Evolutionary conservation across 2,888 invertebrate species (phyloP).

Genomic region (Diploptera punctata): DNA sequence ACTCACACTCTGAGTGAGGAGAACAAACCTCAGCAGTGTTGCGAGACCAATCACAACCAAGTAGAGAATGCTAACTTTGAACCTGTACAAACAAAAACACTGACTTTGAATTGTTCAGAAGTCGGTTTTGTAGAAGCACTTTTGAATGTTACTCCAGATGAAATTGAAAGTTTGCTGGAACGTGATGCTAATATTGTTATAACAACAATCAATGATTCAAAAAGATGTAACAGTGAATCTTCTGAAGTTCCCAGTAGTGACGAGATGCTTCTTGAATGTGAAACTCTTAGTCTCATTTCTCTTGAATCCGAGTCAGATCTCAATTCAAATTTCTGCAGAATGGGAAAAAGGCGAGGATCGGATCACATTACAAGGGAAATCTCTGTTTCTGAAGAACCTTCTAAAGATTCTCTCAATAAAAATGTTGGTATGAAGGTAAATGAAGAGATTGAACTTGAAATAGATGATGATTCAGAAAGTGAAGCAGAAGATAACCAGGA

Average conservation of each 20-base stretch:
- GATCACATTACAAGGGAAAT: constrained; percentile 55
- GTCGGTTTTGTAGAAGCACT: constrained; percentile 23
- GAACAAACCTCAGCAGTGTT: neutral
- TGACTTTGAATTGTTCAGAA: neutral
- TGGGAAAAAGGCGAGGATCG: constrained; percentile 29
- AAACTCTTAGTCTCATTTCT: constrained; percentile 72
- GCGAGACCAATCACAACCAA: neutral
- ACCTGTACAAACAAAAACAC: neutral
- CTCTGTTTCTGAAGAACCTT: constrained; percentile 10
- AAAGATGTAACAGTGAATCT: constrained; percentile 48
- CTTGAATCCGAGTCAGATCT: constrained; percentile 74
- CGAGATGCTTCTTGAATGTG: constrained; percentile 62
- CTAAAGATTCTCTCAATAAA: neutral
- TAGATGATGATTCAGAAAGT: neutral
- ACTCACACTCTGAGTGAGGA: constrained; percentile 69
- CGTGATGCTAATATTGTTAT: constrained; percentile 65
- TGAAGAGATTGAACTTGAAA: neutral
- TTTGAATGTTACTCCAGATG: constrained; percentile 49
- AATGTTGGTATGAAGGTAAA: neutral
- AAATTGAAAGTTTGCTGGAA: constrained; percentile 58
- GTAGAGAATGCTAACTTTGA: neutral
- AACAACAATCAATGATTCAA: constrained; percentile 59
- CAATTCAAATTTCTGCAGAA: constrained; percentile 32
- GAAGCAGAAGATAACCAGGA: constrained; percentile 42
- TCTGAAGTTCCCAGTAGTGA: constrained; percentile 55